These are phyloP conservation scores for Lampris megalopsis DNA, from an alignment of 2,113 vertebrate species.

Conservation along the genomic window DNA sequence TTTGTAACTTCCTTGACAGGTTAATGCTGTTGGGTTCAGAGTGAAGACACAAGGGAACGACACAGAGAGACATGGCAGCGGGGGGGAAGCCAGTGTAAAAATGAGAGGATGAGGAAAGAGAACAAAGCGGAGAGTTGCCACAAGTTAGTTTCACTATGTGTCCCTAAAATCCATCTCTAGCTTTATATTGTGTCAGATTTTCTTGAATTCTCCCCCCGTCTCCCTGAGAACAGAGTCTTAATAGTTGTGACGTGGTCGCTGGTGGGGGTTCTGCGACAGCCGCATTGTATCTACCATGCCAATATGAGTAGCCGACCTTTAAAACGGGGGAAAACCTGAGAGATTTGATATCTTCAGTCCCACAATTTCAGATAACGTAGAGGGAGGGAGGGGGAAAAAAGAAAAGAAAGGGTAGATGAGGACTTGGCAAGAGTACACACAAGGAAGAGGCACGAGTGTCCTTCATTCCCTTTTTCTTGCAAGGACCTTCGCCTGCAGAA, in stretches of 20 bases:
- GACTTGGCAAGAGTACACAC: conserved; percentile 20
- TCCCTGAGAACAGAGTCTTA: not conserved
- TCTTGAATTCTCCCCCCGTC: conserved; percentile 35
- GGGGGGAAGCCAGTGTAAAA: conserved; percentile 58
- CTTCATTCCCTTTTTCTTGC: conserved; percentile 59
- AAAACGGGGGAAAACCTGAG: conserved; percentile 57
- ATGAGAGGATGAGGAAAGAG: conserved; percentile 58
- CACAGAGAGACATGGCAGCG: conserved; percentile 56
- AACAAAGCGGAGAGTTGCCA: conserved; percentile 55
- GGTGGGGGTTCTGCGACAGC: conserved; percentile 47
- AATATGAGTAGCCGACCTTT: conserved; percentile 63
- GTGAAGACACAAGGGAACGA: conserved; percentile 61
- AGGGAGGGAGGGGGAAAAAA: not conserved
- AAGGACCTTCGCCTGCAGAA: conserved; percentile 63
- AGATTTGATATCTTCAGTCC: conserved; percentile 54
- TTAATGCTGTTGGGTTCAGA: conserved; percentile 69
- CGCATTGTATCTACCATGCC: conserved; percentile 42
- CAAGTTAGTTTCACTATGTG: conserved; percentile 47
- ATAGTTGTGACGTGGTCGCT: conserved; percentile 22
- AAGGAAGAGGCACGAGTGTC: conserved; percentile 34
- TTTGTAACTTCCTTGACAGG: conserved; percentile 69
- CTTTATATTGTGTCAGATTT: conserved; percentile 36
- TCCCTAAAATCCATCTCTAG: conserved; percentile 37
- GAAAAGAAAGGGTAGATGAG: conserved; percentile 1
- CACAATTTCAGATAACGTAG: conserved; percentile 48